phyloP scores from a whole-genome alignment of 2,888 invertebrate genomes.

The Digitonthophagus gazella region DNA sequence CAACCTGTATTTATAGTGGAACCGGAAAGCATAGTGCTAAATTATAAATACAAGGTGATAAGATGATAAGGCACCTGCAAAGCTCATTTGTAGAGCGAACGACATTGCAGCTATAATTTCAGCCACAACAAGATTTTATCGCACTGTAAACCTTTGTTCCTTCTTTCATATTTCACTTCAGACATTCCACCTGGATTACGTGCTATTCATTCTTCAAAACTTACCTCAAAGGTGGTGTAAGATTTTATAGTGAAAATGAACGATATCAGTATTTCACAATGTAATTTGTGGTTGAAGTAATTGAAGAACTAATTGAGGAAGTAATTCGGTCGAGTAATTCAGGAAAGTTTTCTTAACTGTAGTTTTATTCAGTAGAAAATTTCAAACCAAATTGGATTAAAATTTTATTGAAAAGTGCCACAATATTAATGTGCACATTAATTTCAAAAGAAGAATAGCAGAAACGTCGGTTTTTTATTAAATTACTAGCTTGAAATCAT shows the following conservation, averaged over 20 bases:
- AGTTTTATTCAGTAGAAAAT: no score
- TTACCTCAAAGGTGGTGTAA: neutral
- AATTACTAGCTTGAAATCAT: no score
- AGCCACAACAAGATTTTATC: neutral
- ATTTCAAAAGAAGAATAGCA: no score
- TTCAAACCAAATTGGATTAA: no score
- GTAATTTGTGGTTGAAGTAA: no score
- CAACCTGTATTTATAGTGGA: neutral
- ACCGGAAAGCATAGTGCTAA: neutral
- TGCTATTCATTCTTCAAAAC: neutral
- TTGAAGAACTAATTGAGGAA: no score
- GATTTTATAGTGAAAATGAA: neutral
- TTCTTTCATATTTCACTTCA: neutral
- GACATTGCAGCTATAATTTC: neutral
- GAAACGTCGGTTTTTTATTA: no score
- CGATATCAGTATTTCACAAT: no score
- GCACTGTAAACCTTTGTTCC: neutral
- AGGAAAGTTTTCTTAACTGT: no score
- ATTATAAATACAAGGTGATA: neutral
- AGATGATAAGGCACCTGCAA: neutral
- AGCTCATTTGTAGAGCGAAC: neutral
- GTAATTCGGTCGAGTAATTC: no score
- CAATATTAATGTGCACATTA: no score
- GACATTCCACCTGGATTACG: neutral
- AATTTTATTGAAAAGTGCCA: no score